Base-by-base conservation (phyloP, 1,140 invertebrate species). In the Reticulitermes speratus region DNA sequence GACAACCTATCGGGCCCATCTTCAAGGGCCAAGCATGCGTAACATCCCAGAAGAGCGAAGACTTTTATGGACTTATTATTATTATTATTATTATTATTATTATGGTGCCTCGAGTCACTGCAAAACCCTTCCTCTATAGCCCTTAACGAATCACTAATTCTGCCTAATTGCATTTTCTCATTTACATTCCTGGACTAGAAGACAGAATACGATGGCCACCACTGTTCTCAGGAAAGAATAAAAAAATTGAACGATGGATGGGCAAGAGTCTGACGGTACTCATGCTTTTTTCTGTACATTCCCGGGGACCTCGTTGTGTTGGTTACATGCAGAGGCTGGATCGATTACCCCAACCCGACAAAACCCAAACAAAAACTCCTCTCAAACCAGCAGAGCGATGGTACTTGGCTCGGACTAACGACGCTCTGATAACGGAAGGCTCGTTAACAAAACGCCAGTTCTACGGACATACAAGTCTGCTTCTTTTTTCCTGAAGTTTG, bases 301-400 rank as follows among this genome's bases (percentile, higher is more conserved):
- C 65, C 65, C 65, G 65, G 65, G 65, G 65, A 75, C 65, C 59
- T 23, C 65, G 65, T 9, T 75, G 65, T 75, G 65, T 75, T 30
- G 65, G 65, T 75, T 75, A 75, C 65, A 75, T 75, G 65, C 65
- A 30, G 25, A 75, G 25, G 65, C 65, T 75, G 65, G 65, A 75
- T 75, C 65, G 65, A 75, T 75, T 75, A 75, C 59, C 16, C 16
- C 45, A 65, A 65, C 65, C 65, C 65, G 65, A 75, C 65, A 65
- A 65, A 65, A 65, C 59, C 59, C 65, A 75, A 75, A 75, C 65
- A 75, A 75, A 75, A 75, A 75, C 65, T 75, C 25, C 65, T 75
- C 65, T 30, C 65, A 14, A 75, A 75, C 65, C 65, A 30, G 65
- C 25, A 25, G 25, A 65, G 59, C 14, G 59, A 7, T 23, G 59